Conservation (phyloP, 2,888 invertebrate species). For the Habrosyne pyritoides region DNA sequence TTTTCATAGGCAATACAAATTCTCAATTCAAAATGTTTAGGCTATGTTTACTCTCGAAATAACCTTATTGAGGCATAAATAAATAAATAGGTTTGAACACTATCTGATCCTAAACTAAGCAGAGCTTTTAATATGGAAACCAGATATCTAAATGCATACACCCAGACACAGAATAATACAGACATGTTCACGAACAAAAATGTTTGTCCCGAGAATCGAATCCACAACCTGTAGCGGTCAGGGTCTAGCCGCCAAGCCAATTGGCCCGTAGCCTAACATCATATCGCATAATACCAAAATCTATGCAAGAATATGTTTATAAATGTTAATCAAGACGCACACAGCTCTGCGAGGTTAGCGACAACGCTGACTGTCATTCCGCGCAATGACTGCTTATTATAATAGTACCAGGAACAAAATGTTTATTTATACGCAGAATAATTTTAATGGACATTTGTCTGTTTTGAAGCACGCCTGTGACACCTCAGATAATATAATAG, state of each 20-base stretch:
- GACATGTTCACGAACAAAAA: no score
- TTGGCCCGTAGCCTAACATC: no score
- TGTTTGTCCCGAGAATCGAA: no score
- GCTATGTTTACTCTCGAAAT: no score
- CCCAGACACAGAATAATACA: background rate
- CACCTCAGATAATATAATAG: conserved; percentile 46
- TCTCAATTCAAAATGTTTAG: background rate
- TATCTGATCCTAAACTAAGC: no score
- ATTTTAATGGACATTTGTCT: conserved; percentile 53
- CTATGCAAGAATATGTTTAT: background rate
- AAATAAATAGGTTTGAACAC: no score
- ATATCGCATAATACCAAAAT: no score
- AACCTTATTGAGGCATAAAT: no score
- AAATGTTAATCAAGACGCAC: background rate
- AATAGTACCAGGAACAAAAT: conserved; percentile 45
- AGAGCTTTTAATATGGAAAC: no score
- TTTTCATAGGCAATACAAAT: background rate
- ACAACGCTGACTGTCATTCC: conserved; percentile 41
- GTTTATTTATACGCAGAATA: conserved; percentile 54
- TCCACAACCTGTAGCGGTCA: no score
- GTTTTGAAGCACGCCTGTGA: conserved; percentile 39
- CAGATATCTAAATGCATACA: no score
- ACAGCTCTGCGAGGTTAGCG: conserved; percentile 15
- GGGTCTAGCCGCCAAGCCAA: no score
- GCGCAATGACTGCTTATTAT: conserved; percentile 31